A percentile compares a stretch with the other conserved stretches of the same genome.
Evolutionary conservation across 2,797 vertebrate genomes (phyloP).

Genomic region (Cyprinella venusta): DNA sequence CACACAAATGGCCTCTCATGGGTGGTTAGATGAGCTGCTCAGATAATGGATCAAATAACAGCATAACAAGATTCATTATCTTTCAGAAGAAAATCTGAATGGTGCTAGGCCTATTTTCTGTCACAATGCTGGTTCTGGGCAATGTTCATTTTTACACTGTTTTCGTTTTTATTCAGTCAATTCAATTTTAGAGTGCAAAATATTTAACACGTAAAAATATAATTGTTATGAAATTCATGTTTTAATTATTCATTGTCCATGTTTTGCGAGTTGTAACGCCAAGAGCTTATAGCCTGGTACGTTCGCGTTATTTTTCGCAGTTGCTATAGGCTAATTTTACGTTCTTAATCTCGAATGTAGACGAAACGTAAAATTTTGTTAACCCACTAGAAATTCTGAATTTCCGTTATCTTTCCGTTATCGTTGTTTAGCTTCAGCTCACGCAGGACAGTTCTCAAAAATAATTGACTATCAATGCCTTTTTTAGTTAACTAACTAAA

Average conservation of each 20-base stretch:
- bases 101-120: too few species aligned
- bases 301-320: too few species aligned
- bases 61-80: not conserved
- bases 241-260: too few species aligned
- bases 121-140: not conserved
- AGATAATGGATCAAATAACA: constrained; percentile 19
- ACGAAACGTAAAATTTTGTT: not conserved
- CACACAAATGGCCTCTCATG: constrained; percentile 35
- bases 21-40: constrained; percentile 38
- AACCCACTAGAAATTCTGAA: not conserved
- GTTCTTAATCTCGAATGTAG: not conserved
- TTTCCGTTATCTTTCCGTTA: too few species aligned
- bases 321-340: too few species aligned
- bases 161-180: not conserved
- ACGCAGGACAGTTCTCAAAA: too few species aligned
- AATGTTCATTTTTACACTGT: not conserved
- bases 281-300: too few species aligned
- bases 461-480: too few species aligned
- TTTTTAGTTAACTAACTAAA: too few species aligned
- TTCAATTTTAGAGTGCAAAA: not conserved
- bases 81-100: not conserved
- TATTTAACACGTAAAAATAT: not conserved
- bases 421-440: not conserved
- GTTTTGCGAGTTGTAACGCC: too few species aligned
- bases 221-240: too few species aligned